Percentiles rank a stretch among this genome's conserved stretches.
Conservation (phyloP, 2,888 invertebrate species). For the Cheilosia soror region DNA sequence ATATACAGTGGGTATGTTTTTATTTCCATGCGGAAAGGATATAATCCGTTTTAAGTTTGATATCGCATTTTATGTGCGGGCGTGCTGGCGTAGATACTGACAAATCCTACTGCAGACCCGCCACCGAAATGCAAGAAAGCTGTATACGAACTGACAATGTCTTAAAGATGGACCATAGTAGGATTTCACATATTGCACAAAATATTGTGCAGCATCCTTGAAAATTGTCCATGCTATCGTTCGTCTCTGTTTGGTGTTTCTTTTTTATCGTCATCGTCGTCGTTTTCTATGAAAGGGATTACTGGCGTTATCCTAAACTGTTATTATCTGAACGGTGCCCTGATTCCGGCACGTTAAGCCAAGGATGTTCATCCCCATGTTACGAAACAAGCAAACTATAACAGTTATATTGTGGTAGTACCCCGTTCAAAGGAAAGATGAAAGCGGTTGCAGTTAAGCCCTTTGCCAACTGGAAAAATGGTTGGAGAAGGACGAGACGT, state of each 20-base stretch:
- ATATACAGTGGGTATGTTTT: slow-evolving; percentile 5
- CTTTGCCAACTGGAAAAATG: slow-evolving; percentile 18
- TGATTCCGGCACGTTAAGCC: slow-evolving; percentile 71
- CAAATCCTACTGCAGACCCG: slow-evolving; percentile 36
- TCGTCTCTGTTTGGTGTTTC: slow-evolving; percentile 27
- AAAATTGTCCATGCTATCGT: slow-evolving; percentile 67
- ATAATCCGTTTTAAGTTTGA: slow-evolving; percentile 75
- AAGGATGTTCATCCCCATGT: slow-evolving; percentile 56
- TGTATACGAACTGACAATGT: slow-evolving; percentile 48
- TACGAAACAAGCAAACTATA: slow-evolving; percentile 52
- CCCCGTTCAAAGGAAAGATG: slow-evolving; percentile 12
- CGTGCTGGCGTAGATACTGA: slow-evolving; percentile 56
- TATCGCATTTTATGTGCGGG: slow-evolving; percentile 74
- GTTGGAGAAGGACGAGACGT: slow-evolving; percentile 18
- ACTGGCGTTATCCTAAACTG: slow-evolving; percentile 74
- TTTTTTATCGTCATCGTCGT: slow-evolving; percentile 16
- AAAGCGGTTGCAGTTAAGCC: slow-evolving; percentile 34
- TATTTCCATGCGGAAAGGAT: slow-evolving; percentile 65
- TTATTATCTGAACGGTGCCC: slow-evolving; percentile 72
- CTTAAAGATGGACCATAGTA: slow-evolving; percentile 54
- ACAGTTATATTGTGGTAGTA: slow-evolving; percentile 26
- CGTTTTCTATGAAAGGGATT: slow-evolving; percentile 67
- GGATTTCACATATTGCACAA: slow-evolving; percentile 71
- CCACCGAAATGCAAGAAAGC: slow-evolving; percentile 14
- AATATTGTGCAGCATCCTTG: slow-evolving; percentile 73